Evolutionary conservation across 1,140 invertebrate species (phyloP).

Genomic region (Helicoverpa armigera): DNA sequence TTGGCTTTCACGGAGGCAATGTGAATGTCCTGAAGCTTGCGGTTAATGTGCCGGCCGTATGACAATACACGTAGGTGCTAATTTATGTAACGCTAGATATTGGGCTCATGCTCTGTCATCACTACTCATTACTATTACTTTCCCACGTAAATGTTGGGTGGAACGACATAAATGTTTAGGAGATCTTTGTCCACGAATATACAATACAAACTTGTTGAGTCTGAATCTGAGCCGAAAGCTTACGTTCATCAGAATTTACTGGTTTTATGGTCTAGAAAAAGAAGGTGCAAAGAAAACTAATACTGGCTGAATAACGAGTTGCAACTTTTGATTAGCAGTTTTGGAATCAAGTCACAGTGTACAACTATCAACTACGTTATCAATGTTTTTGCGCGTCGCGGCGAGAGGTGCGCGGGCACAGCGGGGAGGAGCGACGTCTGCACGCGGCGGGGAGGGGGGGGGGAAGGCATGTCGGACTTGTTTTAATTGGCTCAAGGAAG

Average conservation of each 20-base stretch:
- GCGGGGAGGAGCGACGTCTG: not conserved
- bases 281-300: too few species aligned
- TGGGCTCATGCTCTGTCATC: constrained; percentile 54
- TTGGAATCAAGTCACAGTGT: not conserved
- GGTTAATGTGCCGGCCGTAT: constrained; percentile 7
- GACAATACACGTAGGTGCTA: constrained; percentile 29
- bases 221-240: not conserved
- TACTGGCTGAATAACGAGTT: too few species aligned
- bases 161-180: not conserved
- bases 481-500: constrained; percentile 72
- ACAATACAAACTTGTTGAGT: not conserved
- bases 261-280: too few species aligned
- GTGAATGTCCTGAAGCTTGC: constrained; percentile 4
- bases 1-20: not conserved
- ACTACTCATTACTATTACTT: constrained; percentile 48
- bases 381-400: constrained; percentile 60
- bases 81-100: constrained; percentile 60
- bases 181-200: not conserved
- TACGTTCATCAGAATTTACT: too few species aligned
- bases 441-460: not conserved
- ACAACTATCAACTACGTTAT: constrained; percentile 53
- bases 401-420: constrained; percentile 38
- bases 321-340: not conserved
- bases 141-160: constrained; percentile 48
- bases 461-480: constrained; percentile 54